Evolutionary conservation across 1,140 invertebrate genomes (phyloP), one percentile per base, ranked within the genome.

Genomic region (Saxidomus purpurata): DNA sequence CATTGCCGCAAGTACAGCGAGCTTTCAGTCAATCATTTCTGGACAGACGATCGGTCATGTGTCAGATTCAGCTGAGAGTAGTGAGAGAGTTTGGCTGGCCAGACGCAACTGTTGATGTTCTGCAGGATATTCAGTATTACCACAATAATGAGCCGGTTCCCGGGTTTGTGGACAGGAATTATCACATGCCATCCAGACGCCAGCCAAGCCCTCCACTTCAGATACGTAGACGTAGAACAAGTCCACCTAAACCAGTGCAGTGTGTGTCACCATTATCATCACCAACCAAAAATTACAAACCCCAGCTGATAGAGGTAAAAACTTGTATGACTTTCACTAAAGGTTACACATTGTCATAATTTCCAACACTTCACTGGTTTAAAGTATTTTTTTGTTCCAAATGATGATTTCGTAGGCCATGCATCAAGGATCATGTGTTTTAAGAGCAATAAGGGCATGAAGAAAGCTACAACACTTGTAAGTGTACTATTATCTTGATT

Each of bases 1-100:
- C 97, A 90, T 97, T 97, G n/a, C 97, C 98, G 0, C 97, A 97
- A 93, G 98, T 97, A 93, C 97, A 97, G 94, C 95, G 98, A 89
- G 98, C 98, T 13, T 96, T 98, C 83, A 96, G 97, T 86, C 96
- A 98, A 92, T 97, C 98, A 34, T 96, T 98, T 69, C 97, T 97
- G 9, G 98, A 98, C 86, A 97, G 97, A 28, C 97, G 97, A 76
- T 97, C 98, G 94, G 97, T 98, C 69, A 97, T 97, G 91, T 96
- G 97, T 67, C 97, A 98, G 96, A 97, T 99, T 43, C 97, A 98
- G 67, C 95, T 99, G 86, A 96, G 98, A 9, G 98, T 99, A 0
- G 98, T 99, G 0, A 96, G 99, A 49, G 98, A 99, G 95, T 98
- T 99, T 95, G 98, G 98, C 94, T 96, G 99, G 55, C 99, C 99